Base-by-base conservation (phyloP, 2,113 vertebrate species). In the Sula dactylatra region DNA sequence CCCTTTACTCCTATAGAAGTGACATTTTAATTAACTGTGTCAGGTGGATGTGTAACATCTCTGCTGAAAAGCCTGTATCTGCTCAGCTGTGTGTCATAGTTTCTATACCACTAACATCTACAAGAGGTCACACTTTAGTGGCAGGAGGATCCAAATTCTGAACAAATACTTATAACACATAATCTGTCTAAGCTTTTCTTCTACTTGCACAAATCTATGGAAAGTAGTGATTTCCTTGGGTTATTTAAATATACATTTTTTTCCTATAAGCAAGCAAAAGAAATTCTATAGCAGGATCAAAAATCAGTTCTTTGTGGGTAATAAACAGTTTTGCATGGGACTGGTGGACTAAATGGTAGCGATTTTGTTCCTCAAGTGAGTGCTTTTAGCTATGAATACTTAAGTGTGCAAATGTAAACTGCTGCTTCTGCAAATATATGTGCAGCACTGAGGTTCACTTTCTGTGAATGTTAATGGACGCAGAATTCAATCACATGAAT, bases 11-110 rank as follows among this genome's bases (percentile, higher is more conserved):
- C 84, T 95, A 90, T 95, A 93, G 91, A 95, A 96, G 91, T 96
- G 97, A 97, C 94, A 96, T 93, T 97, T 95, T 97, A 97, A 97
- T 97, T 97, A 97, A 95, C 94, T 91, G 95, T 94, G 94, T 97
- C 95, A 97, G 94, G 96, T 97, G 95, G 95, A 97, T 88, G 86
- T 95, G 96, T 85, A 95, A 91, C 89, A 79, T 97, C 82, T 95
- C 93, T 77, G 81, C 95, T 95, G 96, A 94, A 95, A 95, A 95
- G 95, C 93, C 94, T 87, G 62, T 95, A 70, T 95, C 95, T 95
- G 89, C 91, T 96, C 97, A 96, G 89, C 91, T 94, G 89, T 58
- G 94, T 90, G 93, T 95, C 95, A 80, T 87, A 70, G 86, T 67
- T 94, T 91, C 89, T 80, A 85, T 71, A 94, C 91, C 1, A 12